Evolutionary conservation across 2,888 invertebrate genomes (phyloP), one percentile per base, ranked within the genome.

Genomic region (Psylliodes chrysocephalus): DNA sequence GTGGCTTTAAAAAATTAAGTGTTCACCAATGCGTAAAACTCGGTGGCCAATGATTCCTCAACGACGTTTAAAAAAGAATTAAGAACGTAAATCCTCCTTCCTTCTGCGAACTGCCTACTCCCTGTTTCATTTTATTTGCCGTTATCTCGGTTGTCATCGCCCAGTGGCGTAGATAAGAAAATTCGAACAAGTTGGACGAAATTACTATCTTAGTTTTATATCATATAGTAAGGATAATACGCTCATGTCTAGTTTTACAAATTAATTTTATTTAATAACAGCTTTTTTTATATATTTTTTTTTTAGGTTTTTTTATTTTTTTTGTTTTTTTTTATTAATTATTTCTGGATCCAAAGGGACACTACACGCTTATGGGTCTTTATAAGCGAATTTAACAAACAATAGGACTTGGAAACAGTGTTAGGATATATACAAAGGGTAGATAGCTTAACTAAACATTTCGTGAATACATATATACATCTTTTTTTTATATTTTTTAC

Each of bases 41-140:
- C 54, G 47, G 54, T 64, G 40, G 49, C 64, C 64, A 55, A 49
- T 54, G 64, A 64, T 59, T 60, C 49, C 30, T 55, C 53, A 49
- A 64, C 54, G 33, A 60, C 64, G 49, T 55, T 64, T 60, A 64
- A 67, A 67, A 62, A 64, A 64, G 67, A 60, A 67, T 64, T 67
- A 64, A 55, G 60, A 55, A 63, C 59, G 55, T 53, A 64, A 64
- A 62, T 46, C 64, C 53, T n/a, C 42, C 42, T n/a, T 40, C 33
- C 35, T 60, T 53, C 61, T 51, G 30, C 22, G 61, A 35, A 38
- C 33, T 56, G 25, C 53, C 60, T 64, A 22, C 8, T 35, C 35
- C n/a, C 35, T 28, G 42, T 14, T 38, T 12, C 35, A 14, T 14
- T 35, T 33, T n/a, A 8, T 8, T 33, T 2, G 6, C 14, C 10